Evolutionary conservation across 2,888 invertebrate species (phyloP), one percentile per base, ranked within the genome.

Genomic region (Melolontha melolontha): DNA sequence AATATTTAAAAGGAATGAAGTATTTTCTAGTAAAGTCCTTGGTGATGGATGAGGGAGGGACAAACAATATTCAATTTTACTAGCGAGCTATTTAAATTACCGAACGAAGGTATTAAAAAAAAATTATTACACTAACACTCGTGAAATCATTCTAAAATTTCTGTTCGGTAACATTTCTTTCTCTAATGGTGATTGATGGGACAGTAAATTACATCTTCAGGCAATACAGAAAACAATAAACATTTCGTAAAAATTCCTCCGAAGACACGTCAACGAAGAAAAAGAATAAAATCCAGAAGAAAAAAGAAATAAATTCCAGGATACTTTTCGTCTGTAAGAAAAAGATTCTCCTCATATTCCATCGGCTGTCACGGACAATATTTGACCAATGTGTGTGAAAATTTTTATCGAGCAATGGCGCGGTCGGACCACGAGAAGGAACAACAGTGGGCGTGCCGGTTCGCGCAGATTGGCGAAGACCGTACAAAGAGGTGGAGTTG

Each of bases 331-430:
- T 34, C 47, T 34, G 44, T 8, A 34, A 34, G 34, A 34, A 34
- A 6, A 6, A 34, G 34, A 34, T 34, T 34, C 34, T 34, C 34
- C 1, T 62, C 59, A 62, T 62, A 62, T 62, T 62, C 59, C 59
- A 34, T 29, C 47, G 59, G 34, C 59, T 16, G 34, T 8, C 34
- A 34, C 34, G 10, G 14, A 39, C 59, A 47, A 62, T 62, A 49
- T 62, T 62, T 70, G 70, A 67, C 69, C 67, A 52, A 52, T 52
- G 52, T 44, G 52, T 55, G 59, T 52, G 69, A 65, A 68, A 69
- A 73, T 75, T 77, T 78, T 78, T 76, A 74, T 73, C 70, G 75
- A 75, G 79, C 80, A 79, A 81, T 80, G 80, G 80, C 80, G 81
- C 70, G 51, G 70, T 42, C 50, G 70, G 54, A 62, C 44, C 44